Evolutionary conservation across 2,113 vertebrate genomes (phyloP), one percentile per base, ranked within the genome.

Genomic region (Tachysurus vachellii): DNA sequence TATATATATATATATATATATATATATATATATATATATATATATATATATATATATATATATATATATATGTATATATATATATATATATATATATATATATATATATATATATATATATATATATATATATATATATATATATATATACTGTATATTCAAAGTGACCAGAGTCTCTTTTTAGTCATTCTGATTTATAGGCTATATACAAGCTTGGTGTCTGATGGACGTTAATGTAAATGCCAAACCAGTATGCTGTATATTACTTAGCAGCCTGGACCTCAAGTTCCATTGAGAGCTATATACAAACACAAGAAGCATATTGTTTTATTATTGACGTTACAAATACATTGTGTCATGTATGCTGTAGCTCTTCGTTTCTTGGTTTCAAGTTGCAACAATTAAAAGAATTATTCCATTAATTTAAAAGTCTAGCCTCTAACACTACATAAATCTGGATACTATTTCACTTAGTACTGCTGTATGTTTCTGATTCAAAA

Each of bases 141-240:
- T 50, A 4, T 4, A n/a, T 16, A 59, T n/a, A 26, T 31, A 64
- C 42, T 85, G 57, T 53, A 47, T 50, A 47, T 53, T 54, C 12
- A 36, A 19, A 57, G 13, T 80, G 42, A 54, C 75, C 75, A 50
- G 10, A 77, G 31, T 64, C 16, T 77, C 47, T 53, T 50, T 73
- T 11, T 53, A 50, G 70, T 76, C 12, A 77, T 66, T 85, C 8
- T 88, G 54, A 89, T 59, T 85, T 14, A n/a, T 31, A 56, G 57
- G 66, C 14, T 89, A 54, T 57, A 76, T 26, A n/a, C n/a, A n/a
- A 77, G 42, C 42, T 28, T 54, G 10, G 31, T 2, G 19, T 17
- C 9, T 59, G 73, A 79, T 42, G 21, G 54, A 64, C 59, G 53
- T 64, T 56, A 19, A 23, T 64, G 26, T 54, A 28, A 44, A 12